Evolutionary conservation across 2,888 invertebrate genomes (phyloP).

Genomic region (Cerceris ruficornis): DNA sequence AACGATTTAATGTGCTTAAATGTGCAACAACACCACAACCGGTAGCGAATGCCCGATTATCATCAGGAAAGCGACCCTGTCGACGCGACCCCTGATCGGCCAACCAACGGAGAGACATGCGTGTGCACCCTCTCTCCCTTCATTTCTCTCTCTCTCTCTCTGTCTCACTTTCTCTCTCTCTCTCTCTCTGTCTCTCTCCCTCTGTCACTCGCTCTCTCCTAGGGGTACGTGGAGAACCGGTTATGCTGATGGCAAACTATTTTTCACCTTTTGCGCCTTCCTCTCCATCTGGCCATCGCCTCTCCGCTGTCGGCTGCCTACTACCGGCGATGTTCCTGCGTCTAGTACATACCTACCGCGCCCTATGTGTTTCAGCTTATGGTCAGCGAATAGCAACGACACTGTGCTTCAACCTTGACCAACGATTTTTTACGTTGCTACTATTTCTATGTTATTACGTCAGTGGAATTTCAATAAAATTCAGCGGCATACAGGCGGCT

Average conservation of each 20-base stretch:
- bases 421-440: background rate
- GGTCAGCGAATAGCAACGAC: background rate
- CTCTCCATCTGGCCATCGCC: slow-evolving; percentile 44
- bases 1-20: slow-evolving; percentile 35
- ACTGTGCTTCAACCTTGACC: background rate
- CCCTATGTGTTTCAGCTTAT: slow-evolving; percentile 4
- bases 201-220: no score
- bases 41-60: slow-evolving; percentile 55
- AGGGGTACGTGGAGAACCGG: slow-evolving; percentile 69
- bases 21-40: slow-evolving; percentile 43
- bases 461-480: background rate
- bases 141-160: background rate
- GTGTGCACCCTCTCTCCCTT: no score
- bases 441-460: background rate
- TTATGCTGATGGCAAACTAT: slow-evolving; percentile 77
- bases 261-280: slow-evolving; percentile 76
- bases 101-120: slow-evolving; percentile 17
- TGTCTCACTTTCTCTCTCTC: background rate
- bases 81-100: slow-evolving; percentile 62
- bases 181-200: background rate
- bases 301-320: slow-evolving; percentile 27
- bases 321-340: slow-evolving; percentile 28
- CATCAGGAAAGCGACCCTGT: slow-evolving; percentile 62
- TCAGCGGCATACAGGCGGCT: background rate
- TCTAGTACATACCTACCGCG: slow-evolving; percentile 17